Conservation (phyloP, 2,888 invertebrate genomes). For the Drosophila vallismaia region DNA sequence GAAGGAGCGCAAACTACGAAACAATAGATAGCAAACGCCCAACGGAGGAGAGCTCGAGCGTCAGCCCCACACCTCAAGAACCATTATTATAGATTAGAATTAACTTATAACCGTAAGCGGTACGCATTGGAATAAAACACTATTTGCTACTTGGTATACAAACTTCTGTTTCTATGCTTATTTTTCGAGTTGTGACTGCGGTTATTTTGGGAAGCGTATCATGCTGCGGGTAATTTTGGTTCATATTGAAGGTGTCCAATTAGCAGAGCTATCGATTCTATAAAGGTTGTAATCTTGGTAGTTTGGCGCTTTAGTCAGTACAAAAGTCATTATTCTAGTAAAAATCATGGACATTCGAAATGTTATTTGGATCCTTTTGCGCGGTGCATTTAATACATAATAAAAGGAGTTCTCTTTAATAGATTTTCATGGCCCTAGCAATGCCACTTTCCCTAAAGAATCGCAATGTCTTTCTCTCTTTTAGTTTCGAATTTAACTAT, state of each 20-base stretch:
- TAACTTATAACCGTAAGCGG: conserved; percentile 26
- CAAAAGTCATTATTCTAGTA: neutral
- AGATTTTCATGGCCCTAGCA: conserved; percentile 89
- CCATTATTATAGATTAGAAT: conserved; percentile 36
- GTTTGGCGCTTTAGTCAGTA: conserved; percentile 20
- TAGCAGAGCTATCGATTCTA: conserved; percentile 17
- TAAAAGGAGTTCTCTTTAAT: conserved; percentile 29
- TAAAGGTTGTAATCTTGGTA: conserved; percentile 21
- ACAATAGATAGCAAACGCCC: conserved; percentile 81
- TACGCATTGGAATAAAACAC: conserved; percentile 47
- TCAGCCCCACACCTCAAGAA: conserved; percentile 41
- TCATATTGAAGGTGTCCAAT: conserved; percentile 16
- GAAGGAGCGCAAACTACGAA: conserved; percentile 89
- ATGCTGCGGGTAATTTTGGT: conserved; percentile 11
- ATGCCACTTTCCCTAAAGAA: conserved; percentile 89
- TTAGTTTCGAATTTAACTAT: conserved; percentile 90
- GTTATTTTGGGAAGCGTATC: conserved; percentile 6
- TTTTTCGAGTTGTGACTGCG: conserved; percentile 10
- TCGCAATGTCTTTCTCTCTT: conserved; percentile 89
- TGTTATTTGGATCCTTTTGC: neutral
- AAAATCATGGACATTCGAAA: neutral
- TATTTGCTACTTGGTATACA: conserved; percentile 29
- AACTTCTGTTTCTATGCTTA: conserved; percentile 7
- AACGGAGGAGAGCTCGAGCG: conserved; percentile 26
- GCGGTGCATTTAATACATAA: neutral